Percentiles rank a stretch among this genome's conserved stretches.
phyloP scores from a whole-genome alignment of 1,140 invertebrate genomes.

The Hypsibius dujardini region DNA sequence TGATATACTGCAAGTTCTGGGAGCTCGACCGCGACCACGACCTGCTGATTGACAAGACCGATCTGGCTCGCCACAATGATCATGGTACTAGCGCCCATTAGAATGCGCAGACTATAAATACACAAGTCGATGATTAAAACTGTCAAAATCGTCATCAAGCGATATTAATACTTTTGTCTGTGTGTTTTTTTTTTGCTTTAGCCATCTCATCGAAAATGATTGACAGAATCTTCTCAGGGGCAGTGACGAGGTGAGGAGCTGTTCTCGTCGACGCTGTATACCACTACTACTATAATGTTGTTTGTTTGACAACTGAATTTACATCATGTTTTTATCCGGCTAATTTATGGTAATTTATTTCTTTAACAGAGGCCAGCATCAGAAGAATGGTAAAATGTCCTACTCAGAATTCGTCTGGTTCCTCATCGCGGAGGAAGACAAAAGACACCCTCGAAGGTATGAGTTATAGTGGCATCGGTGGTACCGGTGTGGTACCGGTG shows the following conservation, averaged over 20 bases:
- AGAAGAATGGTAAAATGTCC: conserved; percentile 59
- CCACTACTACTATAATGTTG: conserved; percentile 19
- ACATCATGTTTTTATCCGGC: too few species aligned
- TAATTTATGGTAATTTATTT: too few species aligned
- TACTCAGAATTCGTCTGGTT: conserved; percentile 99
- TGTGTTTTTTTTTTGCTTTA: conserved; percentile 35
- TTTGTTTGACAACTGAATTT: too few species aligned
- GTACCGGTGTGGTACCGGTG: too few species aligned
- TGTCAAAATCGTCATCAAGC: too few species aligned
- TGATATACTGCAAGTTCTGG: conserved; percentile 99
- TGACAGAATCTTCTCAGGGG: conserved; percentile 89
- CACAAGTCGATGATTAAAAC: not conserved
- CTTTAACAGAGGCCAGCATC: conserved; percentile 38
- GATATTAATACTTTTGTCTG: too few species aligned
- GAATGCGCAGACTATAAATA: not conserved
- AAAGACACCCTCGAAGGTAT: conserved; percentile 66
- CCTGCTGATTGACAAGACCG: conserved; percentile 76
- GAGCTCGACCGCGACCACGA: conserved; percentile 96
- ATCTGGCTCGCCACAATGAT: conserved; percentile 83
- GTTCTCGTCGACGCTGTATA: conserved; percentile 22
- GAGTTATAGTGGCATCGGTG: too few species aligned
- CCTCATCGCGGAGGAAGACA: conserved; percentile 93
- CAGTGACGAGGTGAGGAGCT: conserved; percentile 53
- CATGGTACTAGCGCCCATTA: conserved; percentile 48
- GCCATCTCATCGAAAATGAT: conserved; percentile 84